phyloP scores from a whole-genome alignment of 1,140 invertebrate genomes.

The Drosophila nigromelanica region DNA sequence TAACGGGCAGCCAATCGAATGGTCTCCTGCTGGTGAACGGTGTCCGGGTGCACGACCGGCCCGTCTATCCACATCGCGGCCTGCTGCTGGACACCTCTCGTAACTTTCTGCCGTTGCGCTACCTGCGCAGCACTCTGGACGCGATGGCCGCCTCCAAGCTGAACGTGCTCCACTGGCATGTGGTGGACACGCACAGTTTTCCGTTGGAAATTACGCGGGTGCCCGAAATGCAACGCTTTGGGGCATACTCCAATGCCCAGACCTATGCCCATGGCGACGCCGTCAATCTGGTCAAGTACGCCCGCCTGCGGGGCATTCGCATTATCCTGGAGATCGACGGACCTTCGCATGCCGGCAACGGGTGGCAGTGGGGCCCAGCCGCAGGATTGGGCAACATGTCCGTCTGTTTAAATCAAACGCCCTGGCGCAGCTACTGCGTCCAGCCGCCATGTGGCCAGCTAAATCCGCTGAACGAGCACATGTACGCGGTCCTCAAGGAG shows the following conservation, averaged over 20 bases:
- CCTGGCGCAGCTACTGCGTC: conserved; percentile 90
- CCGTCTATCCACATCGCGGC: conserved; percentile 89
- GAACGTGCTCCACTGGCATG: conserved; percentile 94
- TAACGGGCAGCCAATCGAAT: conserved; percentile 82
- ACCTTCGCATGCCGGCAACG: conserved; percentile 92
- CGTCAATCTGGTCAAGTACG: conserved; percentile 88
- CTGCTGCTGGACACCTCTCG: conserved; percentile 90
- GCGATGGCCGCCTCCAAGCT: conserved; percentile 93
- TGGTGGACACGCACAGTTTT: conserved; percentile 93
- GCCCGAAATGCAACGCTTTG: conserved; percentile 90
- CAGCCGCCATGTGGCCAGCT: conserved; percentile 94
- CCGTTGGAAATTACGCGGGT: conserved; percentile 89
- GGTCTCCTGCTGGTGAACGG: conserved; percentile 84
- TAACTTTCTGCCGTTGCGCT: conserved; percentile 88
- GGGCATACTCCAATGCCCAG: conserved; percentile 88
- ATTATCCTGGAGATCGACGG: conserved; percentile 93
- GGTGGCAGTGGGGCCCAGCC: conserved; percentile 91
- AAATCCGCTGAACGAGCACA: conserved; percentile 91
- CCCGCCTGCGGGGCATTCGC: conserved; percentile 89
- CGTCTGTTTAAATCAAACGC: conserved; percentile 89
- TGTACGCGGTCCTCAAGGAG: conserved; percentile 88
- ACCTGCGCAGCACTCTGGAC: conserved; percentile 89
- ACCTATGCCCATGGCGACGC: conserved; percentile 90
- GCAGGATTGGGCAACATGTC: conserved; percentile 88
- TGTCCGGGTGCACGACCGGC: conserved; percentile 87